Conservation (phyloP, 2,888 invertebrate species). For the Aleiodes leptofemur region DNA sequence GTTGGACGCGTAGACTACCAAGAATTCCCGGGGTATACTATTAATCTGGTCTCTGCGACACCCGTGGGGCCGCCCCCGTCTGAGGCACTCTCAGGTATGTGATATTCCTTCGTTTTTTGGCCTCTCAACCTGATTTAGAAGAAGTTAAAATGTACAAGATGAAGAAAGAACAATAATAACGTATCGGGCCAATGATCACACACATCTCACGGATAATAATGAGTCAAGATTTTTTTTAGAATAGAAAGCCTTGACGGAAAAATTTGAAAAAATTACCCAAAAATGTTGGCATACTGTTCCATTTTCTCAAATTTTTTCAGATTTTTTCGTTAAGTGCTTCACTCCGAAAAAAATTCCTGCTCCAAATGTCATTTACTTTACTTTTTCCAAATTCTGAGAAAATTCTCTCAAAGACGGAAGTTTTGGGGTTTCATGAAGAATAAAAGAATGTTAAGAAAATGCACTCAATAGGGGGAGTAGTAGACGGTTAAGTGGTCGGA, state of each 20-base stretch:
- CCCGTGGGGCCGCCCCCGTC: slow-evolving; percentile 59
- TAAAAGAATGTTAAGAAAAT: no score
- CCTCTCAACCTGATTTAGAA: slow-evolving; percentile 16
- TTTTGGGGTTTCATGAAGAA: no score
- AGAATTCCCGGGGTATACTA: slow-evolving; percentile 70
- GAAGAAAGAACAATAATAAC: background rate
- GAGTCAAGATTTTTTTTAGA: background rate
- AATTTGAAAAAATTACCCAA: background rate
- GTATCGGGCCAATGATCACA: background rate
- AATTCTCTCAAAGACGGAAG: no score
- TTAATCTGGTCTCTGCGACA: slow-evolving; percentile 73
- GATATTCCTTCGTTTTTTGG: slow-evolving; percentile 26
- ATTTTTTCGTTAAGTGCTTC: no score
- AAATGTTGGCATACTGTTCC: no score
- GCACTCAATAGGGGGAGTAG: no score
- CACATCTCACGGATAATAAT: background rate
- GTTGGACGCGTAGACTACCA: slow-evolving; percentile 63
- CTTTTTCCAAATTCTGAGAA: no score
- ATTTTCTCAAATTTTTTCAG: no score
- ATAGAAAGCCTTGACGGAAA: background rate
- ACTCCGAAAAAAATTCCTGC: no score
- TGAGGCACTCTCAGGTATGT: slow-evolving; percentile 35
- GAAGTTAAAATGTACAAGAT: background rate
- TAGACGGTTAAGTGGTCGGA: no score
- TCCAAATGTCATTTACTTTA: no score